Conservation (phyloP, 2,113 vertebrate species). For the Brevimyrus niger region DNA sequence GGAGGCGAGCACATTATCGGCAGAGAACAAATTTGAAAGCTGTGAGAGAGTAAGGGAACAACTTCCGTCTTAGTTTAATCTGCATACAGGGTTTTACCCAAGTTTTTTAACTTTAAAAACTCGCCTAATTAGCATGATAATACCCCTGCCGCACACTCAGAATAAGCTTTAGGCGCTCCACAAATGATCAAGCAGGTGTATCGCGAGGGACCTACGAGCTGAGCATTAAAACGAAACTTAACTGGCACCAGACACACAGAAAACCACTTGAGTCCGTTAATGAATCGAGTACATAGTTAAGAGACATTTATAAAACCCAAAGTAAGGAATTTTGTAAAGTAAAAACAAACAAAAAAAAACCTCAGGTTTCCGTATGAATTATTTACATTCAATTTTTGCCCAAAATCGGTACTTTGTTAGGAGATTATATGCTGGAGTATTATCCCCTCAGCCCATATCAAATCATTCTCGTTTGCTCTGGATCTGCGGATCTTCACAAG, state of each 20-base stretch:
- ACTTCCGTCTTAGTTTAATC: neutral
- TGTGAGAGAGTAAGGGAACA: neutral
- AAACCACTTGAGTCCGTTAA: neutral
- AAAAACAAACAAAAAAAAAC: neutral
- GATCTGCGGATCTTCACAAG: neutral
- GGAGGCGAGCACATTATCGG: neutral
- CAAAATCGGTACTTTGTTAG: neutral
- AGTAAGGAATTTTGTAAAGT: neutral
- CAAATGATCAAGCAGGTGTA: neutral
- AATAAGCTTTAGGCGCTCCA: neutral
- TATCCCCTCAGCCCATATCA: neutral
- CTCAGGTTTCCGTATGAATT: neutral
- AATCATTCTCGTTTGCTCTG: neutral
- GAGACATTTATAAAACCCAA: neutral
- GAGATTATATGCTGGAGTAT: neutral
- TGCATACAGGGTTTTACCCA: neutral
- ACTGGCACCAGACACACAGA: neutral
- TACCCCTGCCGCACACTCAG: neutral
- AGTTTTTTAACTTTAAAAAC: neutral
- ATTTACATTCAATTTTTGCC: neutral
- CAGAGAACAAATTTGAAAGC: neutral
- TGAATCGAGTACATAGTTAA: neutral
- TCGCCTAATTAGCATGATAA: too few relatives aligned
- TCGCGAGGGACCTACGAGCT: neutral
- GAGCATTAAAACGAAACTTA: neutral